phyloP scores from a whole-genome alignment of 2,113 vertebrate genomes.

The Ia io region DNA sequence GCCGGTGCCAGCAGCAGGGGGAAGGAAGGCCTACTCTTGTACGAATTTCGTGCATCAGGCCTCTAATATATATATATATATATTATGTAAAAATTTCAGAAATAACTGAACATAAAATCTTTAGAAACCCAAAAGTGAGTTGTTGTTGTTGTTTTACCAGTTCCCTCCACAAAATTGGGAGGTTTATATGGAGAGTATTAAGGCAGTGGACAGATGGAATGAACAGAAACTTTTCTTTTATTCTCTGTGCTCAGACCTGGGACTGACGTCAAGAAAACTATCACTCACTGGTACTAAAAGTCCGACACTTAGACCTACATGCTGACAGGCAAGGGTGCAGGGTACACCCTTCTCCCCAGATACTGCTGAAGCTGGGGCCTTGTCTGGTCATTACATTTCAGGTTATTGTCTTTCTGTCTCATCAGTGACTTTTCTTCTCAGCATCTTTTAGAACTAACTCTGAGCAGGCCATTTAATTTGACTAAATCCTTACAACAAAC shows the following conservation, averaged over 20 bases:
- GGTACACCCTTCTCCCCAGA: fast-evolving
- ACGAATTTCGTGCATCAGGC: too few species aligned
- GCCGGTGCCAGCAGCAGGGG: too few species aligned
- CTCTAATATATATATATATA: too few species aligned
- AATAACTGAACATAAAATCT: not conserved
- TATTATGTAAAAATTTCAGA: not conserved
- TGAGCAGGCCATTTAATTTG: not conserved
- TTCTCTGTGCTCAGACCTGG: not conserved
- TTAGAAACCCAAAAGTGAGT: not conserved
- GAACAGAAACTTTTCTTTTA: not conserved
- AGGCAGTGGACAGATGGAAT: not conserved
- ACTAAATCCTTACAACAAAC: not conserved
- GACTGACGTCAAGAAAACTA: not conserved
- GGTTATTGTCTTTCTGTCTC: not conserved
- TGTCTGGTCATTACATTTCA: not conserved
- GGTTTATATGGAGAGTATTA: not conserved
- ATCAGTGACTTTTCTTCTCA: not conserved
- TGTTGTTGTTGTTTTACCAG: not conserved
- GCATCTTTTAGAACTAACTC: not conserved
- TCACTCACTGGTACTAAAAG: not conserved
- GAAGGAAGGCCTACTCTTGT: too few species aligned
- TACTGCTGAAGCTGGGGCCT: not conserved
- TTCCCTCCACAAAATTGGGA: not conserved
- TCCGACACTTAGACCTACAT: not conserved
- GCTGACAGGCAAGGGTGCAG: not conserved